Base-by-base conservation (phyloP, 2,888 invertebrate species). In the Anticlea derivata region DNA sequence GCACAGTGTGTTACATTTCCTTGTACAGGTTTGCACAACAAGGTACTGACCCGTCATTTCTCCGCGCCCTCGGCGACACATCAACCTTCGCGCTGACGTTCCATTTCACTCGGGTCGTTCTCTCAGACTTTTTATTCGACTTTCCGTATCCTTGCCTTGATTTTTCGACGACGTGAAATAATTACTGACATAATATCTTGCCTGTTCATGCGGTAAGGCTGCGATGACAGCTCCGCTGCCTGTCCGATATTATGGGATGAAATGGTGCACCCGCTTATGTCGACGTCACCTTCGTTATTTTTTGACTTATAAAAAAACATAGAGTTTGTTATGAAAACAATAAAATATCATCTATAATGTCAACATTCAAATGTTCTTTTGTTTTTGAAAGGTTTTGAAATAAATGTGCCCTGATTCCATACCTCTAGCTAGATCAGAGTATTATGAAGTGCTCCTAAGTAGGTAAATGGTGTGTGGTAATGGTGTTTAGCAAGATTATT, bases 131-230 rank as follows among this genome's bases (percentile, higher is more conserved):
- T 81, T 82, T 79, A 79, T 75, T 64, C 72, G 65, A 65, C 77
- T 81, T 81, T 83, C 80, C 78, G 74, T 81, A 80, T 73, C 76
- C 72, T 78, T 80, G 79, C 78, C 70, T 83, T 78, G 84, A 80
- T 82, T 84, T 84, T 84, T 83, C 78, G 75, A 70, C 66, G 85
- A 80, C 76, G 82, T 75, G 83, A 75, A 85, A 83, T 84, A 87
- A 83, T 85, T 82, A 76, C 75, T 73, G 80, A 73, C 75, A 74
- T 73, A 71, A n/a, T n/a, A 35, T 73, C 76, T 72, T 76, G 40
- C 48, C 39, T 35, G 33, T 68, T 80, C 77, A 74, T 70, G 80
- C 80, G 78, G 75, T 73, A 80, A 79, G 73, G 63, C 70, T 60
- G 64, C 72, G 79, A 70, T 71, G 82, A 83, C 85, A 83, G 84